Evolutionary conservation across 2,113 vertebrate genomes (phyloP).

Genomic region (Tonatia bakeri): DNA sequence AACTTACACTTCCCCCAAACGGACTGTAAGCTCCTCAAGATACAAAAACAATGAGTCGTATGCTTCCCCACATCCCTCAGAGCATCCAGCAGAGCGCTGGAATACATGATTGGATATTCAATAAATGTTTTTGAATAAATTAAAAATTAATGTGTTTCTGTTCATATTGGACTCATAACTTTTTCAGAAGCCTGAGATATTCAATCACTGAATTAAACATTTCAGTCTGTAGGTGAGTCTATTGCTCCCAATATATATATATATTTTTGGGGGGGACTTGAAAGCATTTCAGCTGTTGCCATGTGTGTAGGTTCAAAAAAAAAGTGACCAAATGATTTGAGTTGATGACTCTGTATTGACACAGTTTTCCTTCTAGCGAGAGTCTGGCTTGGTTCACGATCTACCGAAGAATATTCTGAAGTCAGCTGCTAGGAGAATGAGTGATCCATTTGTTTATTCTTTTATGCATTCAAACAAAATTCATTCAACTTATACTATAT

Average conservation of each 20-base stretch:
- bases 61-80: neutral
- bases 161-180: neutral
- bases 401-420: neutral
- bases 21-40: neutral
- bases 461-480: constrained; percentile 29
- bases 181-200: neutral
- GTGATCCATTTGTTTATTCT: constrained; percentile 2
- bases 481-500: constrained; percentile 1
- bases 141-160: constrained; percentile 18
- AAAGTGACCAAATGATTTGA: neutral
- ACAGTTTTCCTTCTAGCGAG: neutral
- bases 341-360: neutral
- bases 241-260: neutral
- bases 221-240: neutral
- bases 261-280: neutral
- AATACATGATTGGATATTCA: neutral
- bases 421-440: neutral
- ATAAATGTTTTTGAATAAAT: constrained; percentile 20
- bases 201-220: neutral
- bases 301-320: neutral
- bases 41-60: constrained; percentile 7
- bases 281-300: neutral
- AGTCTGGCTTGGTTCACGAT: neutral
- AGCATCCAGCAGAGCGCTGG: neutral
- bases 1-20: neutral